Evolutionary conservation across 2,113 vertebrate genomes (phyloP), one percentile per base, ranked within the genome.

Genomic region (Myodes glareolus): DNA sequence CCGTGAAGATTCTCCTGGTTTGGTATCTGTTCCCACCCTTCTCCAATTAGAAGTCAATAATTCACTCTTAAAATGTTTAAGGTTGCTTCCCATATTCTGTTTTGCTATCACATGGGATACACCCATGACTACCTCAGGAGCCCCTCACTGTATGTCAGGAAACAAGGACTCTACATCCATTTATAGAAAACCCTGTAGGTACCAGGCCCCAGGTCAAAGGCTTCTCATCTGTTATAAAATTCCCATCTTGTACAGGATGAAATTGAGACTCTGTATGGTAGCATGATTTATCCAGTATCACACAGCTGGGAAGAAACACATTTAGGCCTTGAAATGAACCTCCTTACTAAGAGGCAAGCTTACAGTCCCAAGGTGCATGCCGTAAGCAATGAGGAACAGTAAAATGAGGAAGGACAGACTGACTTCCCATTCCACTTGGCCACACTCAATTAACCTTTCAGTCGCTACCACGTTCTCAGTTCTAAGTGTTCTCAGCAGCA

Each of bases 401-500:
- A 58, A 91, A 39, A 78, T 45, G 17, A 17, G 23, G 42, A 61
- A 95, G 68, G 75, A 42, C 39, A 33, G 31, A 42, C 36, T 61
- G 29, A 39, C 27, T 89, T 39, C 58, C 45, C 55, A 80, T 76
- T 11, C 39, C 82, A 23, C 3, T 67, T 68, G 39, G 21, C 77
- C 29, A 65, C 91, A 36, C 19, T 84, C 75, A 73, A 19, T 13
- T 77, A 50, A 88, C 61, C 86, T 90, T 81, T 61, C 67, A 72
- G 52, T 67, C 91, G 39, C 31, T 13, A 75, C 61, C 61, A 76
- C 65, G 21, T 84, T 76, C 47, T 39, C 12, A 31, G 76, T 95
- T 19, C 75, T 52, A 47, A 50, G 47, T 89, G 90, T 95, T 47
- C 93, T 76, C 80, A 68, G 78, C n/a, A 94, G 65, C 12, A 73